A percentile compares a stretch with the other conserved stretches of the same genome.
Conservation (phyloP, 2,113 vertebrate genomes). For the Lathamus discolor region DNA sequence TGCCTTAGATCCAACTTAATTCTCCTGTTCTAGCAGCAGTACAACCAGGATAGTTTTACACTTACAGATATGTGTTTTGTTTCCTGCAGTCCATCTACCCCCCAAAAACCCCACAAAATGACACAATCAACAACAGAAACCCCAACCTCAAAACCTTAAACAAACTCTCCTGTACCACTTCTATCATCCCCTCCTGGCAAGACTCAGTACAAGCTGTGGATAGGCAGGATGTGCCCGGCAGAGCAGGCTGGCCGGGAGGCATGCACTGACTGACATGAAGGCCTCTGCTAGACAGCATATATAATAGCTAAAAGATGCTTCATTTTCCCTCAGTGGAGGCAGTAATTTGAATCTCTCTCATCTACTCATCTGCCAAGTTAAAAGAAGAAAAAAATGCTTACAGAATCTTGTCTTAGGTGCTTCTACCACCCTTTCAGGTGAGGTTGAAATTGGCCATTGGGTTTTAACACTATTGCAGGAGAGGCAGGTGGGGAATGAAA, state of each 20-base stretch:
- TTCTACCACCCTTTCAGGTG: neutral
- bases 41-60: neutral
- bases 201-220: neutral
- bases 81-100: neutral
- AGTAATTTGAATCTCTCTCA: conserved; percentile 23
- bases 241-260: neutral
- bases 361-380: neutral
- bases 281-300: neutral
- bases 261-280: neutral
- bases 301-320: neutral
- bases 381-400: neutral
- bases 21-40: neutral
- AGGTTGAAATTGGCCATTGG: neutral
- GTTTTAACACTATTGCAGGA: neutral
- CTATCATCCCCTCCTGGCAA: neutral
- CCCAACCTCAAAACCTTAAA: neutral
- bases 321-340: neutral
- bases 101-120: fast-evolving
- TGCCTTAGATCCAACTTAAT: neutral
- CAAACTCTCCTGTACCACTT: neutral
- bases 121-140: neutral
- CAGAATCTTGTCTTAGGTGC: neutral
- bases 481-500: neutral
- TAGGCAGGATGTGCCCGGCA: neutral
- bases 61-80: neutral